These are phyloP conservation scores for Oreotrochilus melanogaster DNA, from an alignment of 2,113 vertebrate species.

Conservation along the genomic window DNA sequence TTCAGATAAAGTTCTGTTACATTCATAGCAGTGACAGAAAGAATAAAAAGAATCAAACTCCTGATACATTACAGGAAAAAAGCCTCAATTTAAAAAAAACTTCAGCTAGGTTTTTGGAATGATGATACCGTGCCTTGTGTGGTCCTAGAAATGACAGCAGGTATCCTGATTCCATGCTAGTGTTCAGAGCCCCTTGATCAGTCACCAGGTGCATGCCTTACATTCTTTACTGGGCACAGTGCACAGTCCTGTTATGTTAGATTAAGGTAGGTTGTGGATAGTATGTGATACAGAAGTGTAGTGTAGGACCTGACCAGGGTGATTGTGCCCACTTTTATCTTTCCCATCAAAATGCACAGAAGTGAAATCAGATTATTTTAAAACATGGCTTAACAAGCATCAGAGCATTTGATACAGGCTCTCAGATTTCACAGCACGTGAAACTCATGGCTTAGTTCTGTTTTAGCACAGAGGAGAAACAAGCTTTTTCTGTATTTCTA, in stretches of 20 bases:
- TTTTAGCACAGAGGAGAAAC: neutral
- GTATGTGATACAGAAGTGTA: neutral
- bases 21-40: neutral
- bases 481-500: conserved; percentile 15
- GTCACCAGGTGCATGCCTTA: neutral
- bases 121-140: neutral
- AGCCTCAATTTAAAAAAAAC: neutral
- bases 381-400: neutral
- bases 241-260: neutral
- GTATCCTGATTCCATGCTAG: neutral
- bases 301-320: neutral
- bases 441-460: neutral
- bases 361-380: neutral
- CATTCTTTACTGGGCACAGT: neutral
- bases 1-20: neutral
- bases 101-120: neutral
- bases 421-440: neutral
- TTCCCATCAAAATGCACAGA: neutral
- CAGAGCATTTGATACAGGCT: neutral
- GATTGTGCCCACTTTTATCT: neutral
- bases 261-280: neutral
- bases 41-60: neutral
- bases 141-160: neutral
- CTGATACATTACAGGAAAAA: neutral
- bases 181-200: neutral